Evolutionary conservation across 2,797 vertebrate genomes (phyloP), one percentile per base, ranked within the genome.

Genomic region (Enteromius viviparus): DNA sequence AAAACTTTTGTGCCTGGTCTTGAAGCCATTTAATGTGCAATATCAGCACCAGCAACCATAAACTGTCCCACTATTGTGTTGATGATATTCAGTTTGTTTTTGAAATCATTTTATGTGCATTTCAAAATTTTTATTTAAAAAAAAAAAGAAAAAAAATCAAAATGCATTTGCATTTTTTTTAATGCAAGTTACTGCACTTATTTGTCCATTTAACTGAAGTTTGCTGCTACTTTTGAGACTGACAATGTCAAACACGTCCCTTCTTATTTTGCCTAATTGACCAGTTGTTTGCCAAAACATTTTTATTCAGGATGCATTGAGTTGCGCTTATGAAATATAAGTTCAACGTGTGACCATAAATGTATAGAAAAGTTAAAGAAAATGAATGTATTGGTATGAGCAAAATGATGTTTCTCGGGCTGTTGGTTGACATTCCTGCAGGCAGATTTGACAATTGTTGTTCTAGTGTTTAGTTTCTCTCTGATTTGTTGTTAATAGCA

Each of bases 331-430:
- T 72, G 55, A 62, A 26, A 62, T 80, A 42, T 62, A 47, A 49
- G 23, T 49, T 34, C 14, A n/a, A 49, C 19, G 2, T 71, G 34
- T 80, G 17, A 69, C 40, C 15, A 40, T 58, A 55, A 47, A 6
- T 58, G 53, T 80, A 19, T 17, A 17, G 68, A 71, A 29, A 47
- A n/a, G 23, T 80, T 71, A 26, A 14, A 49, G 60, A 49, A 29
- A n/a, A 68, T 78, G 7, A 80, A 32, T 81, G 79, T 81, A 45
- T n/a, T 72, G 53, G 72, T 29, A 72, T 64, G 40, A 49, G 40
- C 74, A 17, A 60, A 81, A 42, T 72, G 10, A 55, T 49, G 58
- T 77, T 77, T 45, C 40, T 77, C 17, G 47, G 23, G 40, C 29
- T 77, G 40, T 78, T 12, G 49, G 58, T 47, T 68, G 29, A 45